These are phyloP conservation scores for Silvanus unidentatus DNA, from an alignment of 2,888 invertebrate species.

Conservation along the genomic window DNA sequence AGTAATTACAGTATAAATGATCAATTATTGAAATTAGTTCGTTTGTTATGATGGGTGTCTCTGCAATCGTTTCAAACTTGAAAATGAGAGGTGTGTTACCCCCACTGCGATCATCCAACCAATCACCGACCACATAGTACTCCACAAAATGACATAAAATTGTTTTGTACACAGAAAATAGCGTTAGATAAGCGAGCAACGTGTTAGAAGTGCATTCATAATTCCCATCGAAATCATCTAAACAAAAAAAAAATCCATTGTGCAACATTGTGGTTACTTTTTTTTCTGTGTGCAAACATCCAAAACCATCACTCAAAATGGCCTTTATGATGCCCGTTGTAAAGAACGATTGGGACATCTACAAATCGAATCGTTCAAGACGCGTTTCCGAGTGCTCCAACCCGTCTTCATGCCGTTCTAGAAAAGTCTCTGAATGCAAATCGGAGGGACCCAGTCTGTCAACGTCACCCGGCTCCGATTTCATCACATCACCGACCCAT, in stretches of 20 bases:
- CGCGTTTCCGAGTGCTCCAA: conserved; percentile 70
- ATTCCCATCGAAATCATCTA: background rate
- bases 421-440: conserved; percentile 70
- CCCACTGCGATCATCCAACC: conserved; percentile 24
- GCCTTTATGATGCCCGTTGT: conserved; percentile 95
- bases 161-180: conserved; percentile 16
- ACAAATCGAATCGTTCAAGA: conserved; percentile 74
- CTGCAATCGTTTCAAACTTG: conserved; percentile 2
- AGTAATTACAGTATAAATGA: too few relatives aligned
- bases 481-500: conserved; percentile 51
- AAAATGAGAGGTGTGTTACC: conserved; percentile 16
- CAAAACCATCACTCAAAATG: conserved; percentile 49
- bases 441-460: conserved; percentile 68
- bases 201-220: background rate
- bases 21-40: conserved; percentile 9
- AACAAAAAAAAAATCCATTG: background rate
- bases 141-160: conserved; percentile 29
- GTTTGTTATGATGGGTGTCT: conserved; percentile 17
- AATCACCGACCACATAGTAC: conserved; percentile 27
- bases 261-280: too few relatives aligned
- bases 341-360: conserved; percentile 90
- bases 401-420: conserved; percentile 55
- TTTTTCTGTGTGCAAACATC: too few relatives aligned
- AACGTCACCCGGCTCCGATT: conserved; percentile 59
- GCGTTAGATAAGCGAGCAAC: conserved; percentile 13